A percentile compares a stretch with the other conserved stretches of the same genome.
These are phyloP conservation scores for Glandiceps talaboti DNA, from an alignment of 53 echinoderm and acorn worm genomes.

Conservation along the genomic window DNA sequence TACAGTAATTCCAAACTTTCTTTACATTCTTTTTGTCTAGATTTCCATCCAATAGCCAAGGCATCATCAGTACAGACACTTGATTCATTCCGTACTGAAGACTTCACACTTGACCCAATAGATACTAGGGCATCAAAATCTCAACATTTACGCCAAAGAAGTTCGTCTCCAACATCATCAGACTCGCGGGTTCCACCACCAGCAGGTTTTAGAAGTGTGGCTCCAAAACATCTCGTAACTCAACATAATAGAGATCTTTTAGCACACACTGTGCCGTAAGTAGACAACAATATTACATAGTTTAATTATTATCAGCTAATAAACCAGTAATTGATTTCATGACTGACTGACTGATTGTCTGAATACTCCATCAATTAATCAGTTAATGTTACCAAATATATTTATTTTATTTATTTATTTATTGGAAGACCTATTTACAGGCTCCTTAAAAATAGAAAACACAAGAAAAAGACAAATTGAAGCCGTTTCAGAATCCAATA, in stretches of 20 bases:
- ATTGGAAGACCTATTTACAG: no score
- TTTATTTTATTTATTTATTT: no score
- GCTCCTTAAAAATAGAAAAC: no score
- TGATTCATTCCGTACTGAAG: background rate
- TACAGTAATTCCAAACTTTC: no score
- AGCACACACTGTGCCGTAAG: background rate
- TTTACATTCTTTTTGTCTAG: no score
- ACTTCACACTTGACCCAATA: background rate
- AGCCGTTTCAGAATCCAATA: no score
- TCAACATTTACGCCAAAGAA: background rate
- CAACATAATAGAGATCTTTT: conserved; percentile 3
- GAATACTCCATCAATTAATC: background rate
- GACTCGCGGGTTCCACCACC: background rate
- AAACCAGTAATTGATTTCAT: no score
- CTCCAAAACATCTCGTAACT: conserved; percentile 2
- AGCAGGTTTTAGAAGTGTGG: conserved; percentile 5
- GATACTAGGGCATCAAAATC: background rate
- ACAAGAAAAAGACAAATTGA: no score
- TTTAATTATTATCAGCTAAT: no score
- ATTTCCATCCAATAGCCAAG: background rate
- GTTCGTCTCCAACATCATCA: conserved; percentile 2
- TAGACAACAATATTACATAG: no score
- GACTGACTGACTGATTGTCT: no score
- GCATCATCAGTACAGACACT: background rate
- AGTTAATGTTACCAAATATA: background rate